Conservation (phyloP, 1,140 invertebrate species). For the Calycopis cecrops region DNA sequence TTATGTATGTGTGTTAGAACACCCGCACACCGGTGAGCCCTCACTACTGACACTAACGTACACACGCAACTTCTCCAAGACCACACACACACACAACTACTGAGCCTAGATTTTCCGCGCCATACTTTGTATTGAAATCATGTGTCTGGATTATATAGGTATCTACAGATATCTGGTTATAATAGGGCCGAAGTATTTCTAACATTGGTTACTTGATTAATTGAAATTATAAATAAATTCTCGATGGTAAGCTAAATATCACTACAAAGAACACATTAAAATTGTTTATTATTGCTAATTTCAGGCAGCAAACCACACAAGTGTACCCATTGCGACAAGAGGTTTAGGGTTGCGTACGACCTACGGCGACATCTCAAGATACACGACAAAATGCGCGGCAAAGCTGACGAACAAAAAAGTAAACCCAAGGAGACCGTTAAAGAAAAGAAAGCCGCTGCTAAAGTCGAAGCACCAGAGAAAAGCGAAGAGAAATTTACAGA, state of each 20-base stretch:
- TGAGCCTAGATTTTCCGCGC: too few species aligned
- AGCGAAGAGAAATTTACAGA: conserved; percentile 22
- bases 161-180: too few species aligned
- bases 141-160: too few species aligned
- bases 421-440: conserved; percentile 27
- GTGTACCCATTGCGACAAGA: conserved; percentile 86
- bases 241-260: not conserved
- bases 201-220: not conserved
- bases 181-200: too few species aligned
- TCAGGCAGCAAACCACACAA: conserved; percentile 87
- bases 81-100: too few species aligned
- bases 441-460: conserved; percentile 24
- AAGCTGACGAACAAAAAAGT: conserved; percentile 25
- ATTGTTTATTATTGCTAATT: conserved; percentile 11
- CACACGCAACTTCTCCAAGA: too few species aligned
- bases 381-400: conserved; percentile 72
- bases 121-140: too few species aligned
- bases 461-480: conserved; percentile 13
- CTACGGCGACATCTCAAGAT: conserved; percentile 91
- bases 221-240: not conserved
- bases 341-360: conserved; percentile 90
- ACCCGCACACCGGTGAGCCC: too few species aligned
- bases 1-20: too few species aligned
- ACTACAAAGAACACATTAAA: too few species aligned
- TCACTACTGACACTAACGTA: too few species aligned